A percentile compares a stretch with the other conserved stretches of the same genome.
phyloP scores from a whole-genome alignment of 2,113 vertebrate species.

The Gobius niger region DNA sequence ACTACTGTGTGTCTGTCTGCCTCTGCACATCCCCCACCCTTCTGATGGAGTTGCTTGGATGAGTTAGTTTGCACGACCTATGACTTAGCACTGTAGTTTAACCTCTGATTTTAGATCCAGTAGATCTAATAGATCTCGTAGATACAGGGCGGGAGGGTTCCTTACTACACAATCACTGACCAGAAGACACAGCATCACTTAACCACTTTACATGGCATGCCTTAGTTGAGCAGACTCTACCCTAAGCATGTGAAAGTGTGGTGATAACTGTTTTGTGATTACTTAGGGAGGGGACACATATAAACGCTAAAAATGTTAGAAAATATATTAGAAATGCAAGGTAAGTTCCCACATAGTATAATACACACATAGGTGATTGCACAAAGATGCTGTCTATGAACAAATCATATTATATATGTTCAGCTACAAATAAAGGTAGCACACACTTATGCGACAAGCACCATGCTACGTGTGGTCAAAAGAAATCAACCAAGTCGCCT shows the following conservation, averaged over 20 bases:
- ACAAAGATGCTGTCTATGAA: conserved; percentile 62
- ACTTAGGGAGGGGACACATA: conserved; percentile 44
- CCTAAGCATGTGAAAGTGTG: conserved; percentile 71
- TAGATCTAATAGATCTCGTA: conserved; percentile 37
- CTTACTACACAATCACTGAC: conserved; percentile 34
- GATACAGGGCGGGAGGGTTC: conserved; percentile 37
- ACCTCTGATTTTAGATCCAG: conserved; percentile 52
- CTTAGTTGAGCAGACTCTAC: conserved; percentile 45
- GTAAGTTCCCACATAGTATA: conserved; percentile 70
- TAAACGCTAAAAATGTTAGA: conserved; percentile 24
- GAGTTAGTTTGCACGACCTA: conserved; percentile 71
- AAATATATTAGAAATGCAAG: conserved; percentile 50
- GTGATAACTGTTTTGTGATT: conserved; percentile 48
- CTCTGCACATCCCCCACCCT: conserved; percentile 57
- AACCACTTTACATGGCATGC: conserved; percentile 69
- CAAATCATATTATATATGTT: conserved; percentile 22
- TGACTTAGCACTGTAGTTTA: conserved; percentile 55
- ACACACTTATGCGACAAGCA: conserved; percentile 18
- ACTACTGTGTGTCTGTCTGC: conserved; percentile 63
- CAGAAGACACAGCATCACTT: conserved; percentile 35
- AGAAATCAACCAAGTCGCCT: conserved; percentile 33
- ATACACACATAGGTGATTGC: conserved; percentile 65
- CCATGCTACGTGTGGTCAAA: conserved; percentile 56
- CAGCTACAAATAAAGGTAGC: background rate
- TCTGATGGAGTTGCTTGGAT: conserved; percentile 64